These are phyloP conservation scores for Agrypnus murinus DNA, from an alignment of 2,888 invertebrate genomes.

Conservation along the genomic window DNA sequence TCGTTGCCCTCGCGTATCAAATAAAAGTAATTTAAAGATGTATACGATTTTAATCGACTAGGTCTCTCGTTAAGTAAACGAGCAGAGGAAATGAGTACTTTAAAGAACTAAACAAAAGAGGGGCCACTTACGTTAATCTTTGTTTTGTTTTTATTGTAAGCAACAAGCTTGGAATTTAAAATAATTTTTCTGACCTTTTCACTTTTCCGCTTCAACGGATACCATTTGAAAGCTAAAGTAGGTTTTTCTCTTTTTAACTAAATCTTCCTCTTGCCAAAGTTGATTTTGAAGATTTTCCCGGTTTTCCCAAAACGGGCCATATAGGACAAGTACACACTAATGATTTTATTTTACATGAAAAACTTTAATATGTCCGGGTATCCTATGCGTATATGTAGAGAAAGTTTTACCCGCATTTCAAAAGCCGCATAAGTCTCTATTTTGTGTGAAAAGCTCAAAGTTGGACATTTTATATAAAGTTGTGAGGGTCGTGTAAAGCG, in stretches of 20 bases:
- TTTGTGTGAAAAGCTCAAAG: neutral
- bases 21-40: constrained; percentile 22
- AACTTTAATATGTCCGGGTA: too few relatives aligned
- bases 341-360: too few relatives aligned
- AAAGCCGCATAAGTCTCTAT: constrained; percentile 12
- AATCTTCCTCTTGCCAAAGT: too few relatives aligned
- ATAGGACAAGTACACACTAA: too few relatives aligned
- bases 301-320: too few relatives aligned
- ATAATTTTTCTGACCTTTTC: too few relatives aligned
- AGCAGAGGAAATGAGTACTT: constrained; percentile 14
- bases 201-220: too few relatives aligned
- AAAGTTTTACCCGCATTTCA: too few relatives aligned
- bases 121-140: neutral
- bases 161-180: neutral
- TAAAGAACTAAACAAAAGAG: constrained; percentile 15
- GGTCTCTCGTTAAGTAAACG: neutral
- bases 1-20: neutral
- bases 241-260: too few relatives aligned
- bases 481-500: neutral
- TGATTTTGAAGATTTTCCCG: too few relatives aligned
- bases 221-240: too few relatives aligned
- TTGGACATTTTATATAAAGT: constrained; percentile 4
- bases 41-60: constrained; percentile 22
- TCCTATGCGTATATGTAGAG: too few relatives aligned
- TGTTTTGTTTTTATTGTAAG: constrained; percentile 1